Evolutionary conservation across 2,888 invertebrate genomes (phyloP), one percentile per base, ranked within the genome.

Genomic region (Ormyrus labotus): DNA sequence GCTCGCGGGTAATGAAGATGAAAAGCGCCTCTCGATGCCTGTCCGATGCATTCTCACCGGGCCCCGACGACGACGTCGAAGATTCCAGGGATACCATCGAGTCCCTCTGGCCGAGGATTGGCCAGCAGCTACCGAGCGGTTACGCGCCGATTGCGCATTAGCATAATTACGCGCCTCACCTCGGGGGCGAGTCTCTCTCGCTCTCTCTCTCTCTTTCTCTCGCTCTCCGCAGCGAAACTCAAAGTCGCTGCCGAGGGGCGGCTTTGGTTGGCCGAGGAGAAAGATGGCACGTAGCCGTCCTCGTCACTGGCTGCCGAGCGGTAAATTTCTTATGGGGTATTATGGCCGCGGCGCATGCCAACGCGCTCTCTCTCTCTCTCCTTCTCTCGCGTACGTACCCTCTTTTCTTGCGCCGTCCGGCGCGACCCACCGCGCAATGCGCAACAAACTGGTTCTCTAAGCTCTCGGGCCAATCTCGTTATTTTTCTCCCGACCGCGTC

Each of bases 111-210:
- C 10, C 58, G 19, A 8, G 47, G 60, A 60, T 68, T 68, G 76
- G 69, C 50, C 10, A 4, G 53, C 69, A 11, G 50, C 60, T 69
- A 70, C 47, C 61, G 67, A 61, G 58, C 65, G 51, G 67, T 88
- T 87, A 84, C 88, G 85, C 89, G 85, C 89, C 89, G 90, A 90
- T 90, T 88, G 89, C 50, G 88, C 89, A 90, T 90, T 90, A 90
- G 88, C 90, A 90, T 90, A 90, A 90, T 90, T 90, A 87, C 89
- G 86, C 88, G 60, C 9, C 48, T 13, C 51, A 58, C 72, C 47
- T 34, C 47, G 47, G 45, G 70, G 65, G 69, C 61, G 76, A 75
- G 68, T 60, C 53, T 58, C 60, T 34, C 34, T 34, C 34, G 34
- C 34, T 2, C 34, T 34, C 34, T 2, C 34, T 34, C 34, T 34